Conservation (phyloP, 1,140 invertebrate species). For the Drosophila varians region DNA sequence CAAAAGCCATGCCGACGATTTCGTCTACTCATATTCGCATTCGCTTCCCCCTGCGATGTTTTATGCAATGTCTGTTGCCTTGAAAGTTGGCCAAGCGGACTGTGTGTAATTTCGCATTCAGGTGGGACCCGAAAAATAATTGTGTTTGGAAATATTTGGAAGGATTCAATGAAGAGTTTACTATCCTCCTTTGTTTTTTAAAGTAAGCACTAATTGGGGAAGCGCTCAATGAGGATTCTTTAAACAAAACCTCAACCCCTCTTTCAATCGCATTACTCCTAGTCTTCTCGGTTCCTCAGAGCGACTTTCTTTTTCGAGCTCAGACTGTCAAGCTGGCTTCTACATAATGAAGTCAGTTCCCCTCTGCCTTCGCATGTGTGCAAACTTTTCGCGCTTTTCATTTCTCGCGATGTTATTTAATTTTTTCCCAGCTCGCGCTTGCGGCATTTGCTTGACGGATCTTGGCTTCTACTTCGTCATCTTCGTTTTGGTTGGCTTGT, state of each 20-base stretch:
- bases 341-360: conserved; percentile 25
- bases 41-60: background rate
- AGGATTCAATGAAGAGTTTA: background rate
- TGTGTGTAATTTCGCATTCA: background rate
- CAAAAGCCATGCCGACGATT: conserved; percentile 19
- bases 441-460: conserved; percentile 50
- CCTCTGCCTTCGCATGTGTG: background rate
- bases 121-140: background rate
- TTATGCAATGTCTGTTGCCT: conserved; percentile 54
- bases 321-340: conserved; percentile 32
- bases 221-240: too few species aligned
- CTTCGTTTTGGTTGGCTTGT: conserved; percentile 51
- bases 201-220: too few species aligned
- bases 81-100: conserved; percentile 30
- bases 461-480: conserved; percentile 56
- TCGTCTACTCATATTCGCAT: background rate
- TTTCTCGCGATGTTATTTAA: conserved; percentile 53
- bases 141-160: background rate
- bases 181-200: too few species aligned
- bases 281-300: conserved; percentile 46
- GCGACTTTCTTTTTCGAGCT: conserved; percentile 68
- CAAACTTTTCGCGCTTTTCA: conserved; percentile 57
- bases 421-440: conserved; percentile 17
- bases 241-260: too few species aligned
- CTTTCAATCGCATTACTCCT: background rate